Base-by-base conservation (phyloP, 2,797 vertebrate species). In the Sitta carolinensis region DNA sequence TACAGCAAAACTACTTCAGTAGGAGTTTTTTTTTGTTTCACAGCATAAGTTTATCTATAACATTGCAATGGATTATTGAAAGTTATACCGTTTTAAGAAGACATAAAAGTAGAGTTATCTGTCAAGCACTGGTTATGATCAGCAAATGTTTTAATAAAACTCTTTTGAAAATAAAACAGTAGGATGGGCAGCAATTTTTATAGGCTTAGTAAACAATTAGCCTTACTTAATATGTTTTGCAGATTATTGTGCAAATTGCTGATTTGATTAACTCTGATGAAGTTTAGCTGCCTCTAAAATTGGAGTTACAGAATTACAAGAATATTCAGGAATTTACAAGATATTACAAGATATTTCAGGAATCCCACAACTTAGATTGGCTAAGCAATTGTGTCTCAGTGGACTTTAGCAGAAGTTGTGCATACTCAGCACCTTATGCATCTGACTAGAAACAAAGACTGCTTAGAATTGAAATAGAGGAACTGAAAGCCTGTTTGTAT, bases 381-480 rank as follows among this genome's bases (percentile, higher is more conserved):
- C 36, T 91, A 48, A 87, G 48, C 27, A 26, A 3, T 8, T 8
- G 40, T 7, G 22, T 83, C 76, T 88, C 13, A 0, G 20, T 57
- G 45, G 70, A 66, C 67, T 84, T 78, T 2, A 72, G 38, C 23
- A 15, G 40, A 52, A 73, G 3, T 36, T 85, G 54, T 66, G 69
- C 72, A 45, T 55, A 59, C 29, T 92, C 87, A 87, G 89, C 84
- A 59, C 58, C 23, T 78, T 64, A 34, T 13, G 21, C 93, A 78
- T 72, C 40, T 75, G 79, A 48, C 51, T 62, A 38, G 50, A 74
- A 91, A 36, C 48, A 30, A 47, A 40, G n/a, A 66, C 69, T 87
- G 75, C 66, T 89, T n/a, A 52, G 91, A 95, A 96, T 73, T 4
- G 32, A 87, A 93, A 93, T 86, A 72, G 48, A 64, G 48, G 78